Base-by-base conservation (phyloP, 2,888 invertebrate genomes). In the Cotesia congregata region DNA sequence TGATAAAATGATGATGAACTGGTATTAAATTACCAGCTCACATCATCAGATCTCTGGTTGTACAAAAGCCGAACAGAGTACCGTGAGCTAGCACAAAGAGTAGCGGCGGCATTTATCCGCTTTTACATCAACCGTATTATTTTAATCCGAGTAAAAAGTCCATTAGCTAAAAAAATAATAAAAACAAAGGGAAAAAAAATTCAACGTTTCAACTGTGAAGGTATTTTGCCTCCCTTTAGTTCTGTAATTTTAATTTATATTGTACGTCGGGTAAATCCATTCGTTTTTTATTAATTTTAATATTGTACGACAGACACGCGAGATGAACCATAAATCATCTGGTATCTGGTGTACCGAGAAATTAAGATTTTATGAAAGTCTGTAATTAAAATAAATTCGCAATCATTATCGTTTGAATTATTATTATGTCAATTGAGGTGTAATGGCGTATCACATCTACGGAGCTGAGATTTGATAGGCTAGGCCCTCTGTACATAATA, bases 121-220 rank as follows among this genome's bases (percentile, higher is more conserved):
- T 41, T 40, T 41, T 68, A 41, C 50, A 68, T 68, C 50, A 41
- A 41, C 41, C 12, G 41, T 15, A 17, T 68, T 41, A 68, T 40
- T 41, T 68, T 68, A 68, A 68, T 68, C 50, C 41, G 41, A 68
- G 17, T 68, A 68, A 41, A 68, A 68, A 68, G 41, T 50, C 68
- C 41, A 41, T 68, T 68, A 68, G 41, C 50, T 15, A 40, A 40
- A 41, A 41, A 20, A 41, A 6, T 17, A 20, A 39, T 50, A 41
- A 68, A 68, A 68, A 7, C 0, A 67, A 68, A 38, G 6, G 40
- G 15, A 6, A 65, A 65, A 7, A 5, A 6, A 30, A 12, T 50
- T 50, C 12, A 7, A 12, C 12, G 7, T 50, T 50, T 50, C 50
- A 30, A 30, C 30, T 40, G 12, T 67, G 3, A 67, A 39, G 40